Percentiles rank a stretch among this genome's conserved stretches.
Conservation (phyloP, 2,888 invertebrate species). For the Ditula angustiorana region DNA sequence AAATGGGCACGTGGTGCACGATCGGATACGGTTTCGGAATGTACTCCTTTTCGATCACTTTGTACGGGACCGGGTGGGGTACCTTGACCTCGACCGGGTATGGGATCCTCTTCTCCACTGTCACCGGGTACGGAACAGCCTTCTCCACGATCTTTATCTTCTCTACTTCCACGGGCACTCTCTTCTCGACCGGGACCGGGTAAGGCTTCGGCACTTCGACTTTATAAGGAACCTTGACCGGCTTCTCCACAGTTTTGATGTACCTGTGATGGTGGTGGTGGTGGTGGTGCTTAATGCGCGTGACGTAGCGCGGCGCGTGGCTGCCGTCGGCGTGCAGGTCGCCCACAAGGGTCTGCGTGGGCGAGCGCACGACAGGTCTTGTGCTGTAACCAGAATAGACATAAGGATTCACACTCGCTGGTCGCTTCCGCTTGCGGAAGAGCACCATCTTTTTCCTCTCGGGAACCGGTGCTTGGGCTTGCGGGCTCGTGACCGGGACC, state of each 20-base stretch:
- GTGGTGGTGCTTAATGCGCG: constrained; percentile 86
- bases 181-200: constrained; percentile 74
- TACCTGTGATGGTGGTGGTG: constrained; percentile 88
- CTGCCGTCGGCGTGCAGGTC: constrained; percentile 66
- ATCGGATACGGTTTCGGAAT: constrained; percentile 79
- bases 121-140: constrained; percentile 72
- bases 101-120: constrained; percentile 77
- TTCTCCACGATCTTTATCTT: constrained; percentile 66
- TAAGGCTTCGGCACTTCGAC: constrained; percentile 86
- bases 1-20: constrained; percentile 73
- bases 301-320: constrained; percentile 61
- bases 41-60: constrained; percentile 81
- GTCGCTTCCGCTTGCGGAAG: constrained; percentile 64
- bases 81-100: constrained; percentile 77
- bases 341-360: constrained; percentile 53
- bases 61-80: constrained; percentile 80
- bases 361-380: constrained; percentile 53
- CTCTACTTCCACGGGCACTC: constrained; percentile 69
- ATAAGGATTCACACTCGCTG: constrained; percentile 61
- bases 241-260: constrained; percentile 86
- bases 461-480: constrained; percentile 45
- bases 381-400: constrained; percentile 67
- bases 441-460: constrained; percentile 64
- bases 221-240: constrained; percentile 76
- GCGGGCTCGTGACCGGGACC: constrained; percentile 59